Percentiles rank a stretch among this genome's conserved stretches.
Evolutionary conservation across 2,888 invertebrate species (phyloP).

Genomic region (Blera fallax): DNA sequence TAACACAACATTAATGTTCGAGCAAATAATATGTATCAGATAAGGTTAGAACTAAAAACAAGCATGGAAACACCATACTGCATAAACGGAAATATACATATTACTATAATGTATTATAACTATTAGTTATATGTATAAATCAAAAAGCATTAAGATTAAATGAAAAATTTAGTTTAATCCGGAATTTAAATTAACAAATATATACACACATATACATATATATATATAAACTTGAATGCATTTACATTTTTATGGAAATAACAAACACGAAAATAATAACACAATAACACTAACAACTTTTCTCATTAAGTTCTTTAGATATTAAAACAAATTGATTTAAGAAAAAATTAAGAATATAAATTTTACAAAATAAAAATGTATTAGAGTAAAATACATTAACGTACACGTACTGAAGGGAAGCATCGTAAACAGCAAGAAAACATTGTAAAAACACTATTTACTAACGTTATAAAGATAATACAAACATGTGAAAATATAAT

Average conservation of each 20-base stretch:
- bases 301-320: conserved; percentile 19
- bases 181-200: not conserved
- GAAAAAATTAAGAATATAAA: conserved; percentile 16
- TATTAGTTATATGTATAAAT: not conserved
- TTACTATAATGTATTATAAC: not conserved
- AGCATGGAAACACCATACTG: not conserved
- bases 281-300: conserved; percentile 6
- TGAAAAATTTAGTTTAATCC: not conserved
- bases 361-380: conserved; percentile 38
- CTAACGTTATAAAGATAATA: conserved; percentile 37
- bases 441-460: conserved; percentile 43
- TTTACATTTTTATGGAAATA: conserved; percentile 39
- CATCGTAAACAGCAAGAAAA: conserved; percentile 36
- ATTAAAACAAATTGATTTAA: conserved; percentile 13
- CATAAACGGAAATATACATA: not conserved
- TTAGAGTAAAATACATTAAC: conserved; percentile 30
- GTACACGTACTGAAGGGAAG: conserved; percentile 30
- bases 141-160: not conserved
- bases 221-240: conserved; percentile 29
- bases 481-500: conserved; percentile 74
- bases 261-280: conserved; percentile 8
- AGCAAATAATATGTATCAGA: not conserved
- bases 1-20: not conserved
- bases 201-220: not conserved
- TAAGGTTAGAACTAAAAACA: not conserved